These are phyloP conservation scores for Polymixis flavicincta DNA, from an alignment of 2,888 invertebrate genomes.

Conservation along the genomic window DNA sequence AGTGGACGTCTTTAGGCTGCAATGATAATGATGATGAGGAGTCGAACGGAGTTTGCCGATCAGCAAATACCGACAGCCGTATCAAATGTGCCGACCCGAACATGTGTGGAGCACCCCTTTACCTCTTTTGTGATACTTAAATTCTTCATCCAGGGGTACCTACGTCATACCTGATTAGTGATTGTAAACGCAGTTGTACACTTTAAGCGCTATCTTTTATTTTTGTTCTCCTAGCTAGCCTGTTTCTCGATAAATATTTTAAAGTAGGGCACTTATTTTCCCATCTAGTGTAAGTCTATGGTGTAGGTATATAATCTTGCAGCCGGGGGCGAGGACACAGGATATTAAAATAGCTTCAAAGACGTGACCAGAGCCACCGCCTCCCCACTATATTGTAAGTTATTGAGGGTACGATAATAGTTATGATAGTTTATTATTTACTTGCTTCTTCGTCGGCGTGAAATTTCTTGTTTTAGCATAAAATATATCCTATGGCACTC, in stretches of 20 bases:
- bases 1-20: no score
- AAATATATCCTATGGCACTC: not conserved
- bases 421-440: no score
- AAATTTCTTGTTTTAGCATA: not conserved
- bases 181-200: not conserved
- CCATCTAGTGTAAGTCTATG: not conserved
- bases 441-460: no score
- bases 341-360: constrained; percentile 58
- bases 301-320: not conserved
- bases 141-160: not conserved
- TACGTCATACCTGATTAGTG: not conserved
- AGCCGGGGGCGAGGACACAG: constrained; percentile 20
- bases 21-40: not conserved
- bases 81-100: not conserved
- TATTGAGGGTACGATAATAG: constrained; percentile 7
- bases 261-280: constrained; percentile 20
- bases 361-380: constrained; percentile 36
- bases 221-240: not conserved
- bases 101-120: not conserved
- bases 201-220: not conserved
- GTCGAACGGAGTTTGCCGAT: not conserved
- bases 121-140: not conserved
- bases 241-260: not conserved
- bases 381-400: constrained; percentile 1
- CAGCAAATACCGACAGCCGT: not conserved